Percentiles rank a stretch among this genome's conserved stretches.
Conservation (phyloP, 2,113 vertebrate genomes). For the Myotis lucifugus region DNA sequence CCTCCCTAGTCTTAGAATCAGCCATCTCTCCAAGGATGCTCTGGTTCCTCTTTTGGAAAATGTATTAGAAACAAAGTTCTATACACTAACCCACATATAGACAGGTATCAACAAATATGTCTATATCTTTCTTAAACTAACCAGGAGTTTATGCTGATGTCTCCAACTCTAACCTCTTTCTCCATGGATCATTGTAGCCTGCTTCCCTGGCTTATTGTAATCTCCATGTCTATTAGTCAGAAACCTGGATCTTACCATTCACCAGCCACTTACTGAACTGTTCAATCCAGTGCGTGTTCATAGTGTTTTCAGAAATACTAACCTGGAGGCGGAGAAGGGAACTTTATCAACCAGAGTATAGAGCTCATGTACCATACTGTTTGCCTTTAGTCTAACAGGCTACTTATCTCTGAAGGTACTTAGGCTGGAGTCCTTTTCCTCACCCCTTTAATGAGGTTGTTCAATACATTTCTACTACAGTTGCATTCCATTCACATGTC, state of each 20-base stretch:
- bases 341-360: not conserved
- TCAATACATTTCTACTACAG: not conserved
- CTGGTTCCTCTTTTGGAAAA: not conserved
- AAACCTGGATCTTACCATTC: not conserved
- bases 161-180: not conserved
- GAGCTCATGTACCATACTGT: not conserved
- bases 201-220: not conserved
- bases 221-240: not conserved
- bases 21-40: not conserved
- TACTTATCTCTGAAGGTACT: not conserved
- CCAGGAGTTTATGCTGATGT: not conserved
- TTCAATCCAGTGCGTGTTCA: not conserved
- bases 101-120: not conserved
- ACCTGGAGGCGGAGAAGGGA: fast-evolving
- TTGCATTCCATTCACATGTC: not conserved
- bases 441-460: not conserved
- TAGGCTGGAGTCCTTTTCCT: too few relatives aligned
- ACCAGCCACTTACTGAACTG: not conserved
- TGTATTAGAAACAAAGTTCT: not conserved
- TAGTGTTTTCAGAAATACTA: not conserved
- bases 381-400: not conserved
- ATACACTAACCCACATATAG: too few relatives aligned
- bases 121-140: not conserved
- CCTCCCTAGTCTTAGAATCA: not conserved
- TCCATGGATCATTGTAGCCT: not conserved